phyloP scores from a whole-genome alignment of 1,140 invertebrate genomes.

The Drosophila insularis region DNA sequence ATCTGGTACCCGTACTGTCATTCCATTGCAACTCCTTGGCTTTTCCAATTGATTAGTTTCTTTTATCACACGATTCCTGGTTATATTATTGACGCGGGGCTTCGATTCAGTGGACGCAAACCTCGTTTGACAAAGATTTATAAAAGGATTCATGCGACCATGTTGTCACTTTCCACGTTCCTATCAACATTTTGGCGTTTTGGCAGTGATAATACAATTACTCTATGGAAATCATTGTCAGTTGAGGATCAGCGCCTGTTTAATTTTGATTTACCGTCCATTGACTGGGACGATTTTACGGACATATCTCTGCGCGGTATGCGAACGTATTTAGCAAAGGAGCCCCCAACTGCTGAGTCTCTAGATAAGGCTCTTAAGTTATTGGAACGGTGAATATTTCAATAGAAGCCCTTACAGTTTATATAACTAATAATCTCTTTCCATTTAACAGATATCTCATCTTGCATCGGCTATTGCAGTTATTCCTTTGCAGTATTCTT shows the following conservation, averaged over 20 bases:
- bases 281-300: slow-evolving; percentile 87
- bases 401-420: too few species aligned
- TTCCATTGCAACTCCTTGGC: slow-evolving; percentile 69
- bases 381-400: slow-evolving; percentile 22
- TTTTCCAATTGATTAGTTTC: slow-evolving; percentile 82
- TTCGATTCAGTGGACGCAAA: slow-evolving; percentile 74
- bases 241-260: slow-evolving; percentile 86
- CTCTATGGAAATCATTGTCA: slow-evolving; percentile 85
- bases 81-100: slow-evolving; percentile 83
- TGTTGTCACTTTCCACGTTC: slow-evolving; percentile 86
- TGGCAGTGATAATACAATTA: slow-evolving; percentile 85
- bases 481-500: not conserved
- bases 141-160: slow-evolving; percentile 86
- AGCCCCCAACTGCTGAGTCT: slow-evolving; percentile 84
- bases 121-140: slow-evolving; percentile 86
- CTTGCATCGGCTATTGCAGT: slow-evolving; percentile 12
- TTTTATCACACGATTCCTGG: slow-evolving; percentile 85
- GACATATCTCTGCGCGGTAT: slow-evolving; percentile 85
- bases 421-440: not conserved
- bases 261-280: slow-evolving; percentile 86
- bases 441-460: not conserved
- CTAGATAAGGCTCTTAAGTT: slow-evolving; percentile 77
- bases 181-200: slow-evolving; percentile 87
- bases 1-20: slow-evolving; percentile 83
- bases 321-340: slow-evolving; percentile 87